phyloP scores from a whole-genome alignment of 1,140 invertebrate species.

The Aphelenchoides besseyi region DNA sequence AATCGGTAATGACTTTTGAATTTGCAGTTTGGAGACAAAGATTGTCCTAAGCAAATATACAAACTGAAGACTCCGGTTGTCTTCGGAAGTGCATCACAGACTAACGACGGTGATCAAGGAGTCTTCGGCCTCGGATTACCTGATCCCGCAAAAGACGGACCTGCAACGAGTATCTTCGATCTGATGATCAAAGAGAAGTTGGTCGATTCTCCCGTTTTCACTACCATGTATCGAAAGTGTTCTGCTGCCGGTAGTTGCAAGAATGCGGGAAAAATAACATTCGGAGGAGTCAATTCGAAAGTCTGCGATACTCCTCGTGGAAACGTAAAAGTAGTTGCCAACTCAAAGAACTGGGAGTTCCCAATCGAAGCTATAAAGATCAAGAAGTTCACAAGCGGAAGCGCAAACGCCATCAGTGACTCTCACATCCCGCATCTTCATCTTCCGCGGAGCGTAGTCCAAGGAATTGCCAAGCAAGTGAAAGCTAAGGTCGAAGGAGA shows the following conservation, averaged over 20 bases:
- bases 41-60: neutral
- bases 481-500: neutral
- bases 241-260: neutral
- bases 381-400: neutral
- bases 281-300: neutral
- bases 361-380: neutral
- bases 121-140: neutral
- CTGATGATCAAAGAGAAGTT: neutral
- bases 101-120: neutral
- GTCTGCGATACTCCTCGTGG: neutral
- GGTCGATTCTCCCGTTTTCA: neutral
- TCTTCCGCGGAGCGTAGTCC: neutral
- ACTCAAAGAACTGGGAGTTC: neutral
- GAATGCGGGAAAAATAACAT: neutral
- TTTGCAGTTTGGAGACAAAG: neutral
- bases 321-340: neutral
- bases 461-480: neutral
- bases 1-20: no score
- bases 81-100: neutral
- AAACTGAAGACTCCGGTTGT: constrained; percentile 4
- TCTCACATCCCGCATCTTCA: neutral
- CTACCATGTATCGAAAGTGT: neutral
- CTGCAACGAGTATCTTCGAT: neutral
- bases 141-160: neutral
- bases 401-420: neutral